Base-by-base conservation (phyloP, 2,888 invertebrate genomes). In the Cyclophora albipunctata region DNA sequence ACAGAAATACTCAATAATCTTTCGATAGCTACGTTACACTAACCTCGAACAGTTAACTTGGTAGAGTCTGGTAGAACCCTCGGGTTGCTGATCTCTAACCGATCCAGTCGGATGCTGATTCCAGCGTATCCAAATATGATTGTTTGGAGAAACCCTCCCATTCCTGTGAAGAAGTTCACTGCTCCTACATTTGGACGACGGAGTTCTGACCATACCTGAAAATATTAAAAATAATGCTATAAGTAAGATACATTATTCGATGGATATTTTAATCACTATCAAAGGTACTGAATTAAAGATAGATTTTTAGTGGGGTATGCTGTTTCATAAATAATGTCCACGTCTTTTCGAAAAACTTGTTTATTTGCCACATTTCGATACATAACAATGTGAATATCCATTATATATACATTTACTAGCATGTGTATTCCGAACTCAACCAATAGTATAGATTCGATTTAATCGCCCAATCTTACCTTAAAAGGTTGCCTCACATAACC, bases 101-200 rank as follows among this genome's bases (percentile, higher is more conserved):
- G 63, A 57, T 90, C 84, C 5, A 90, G 67, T 35, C 85, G 81
- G 53, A 91, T 85, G 52, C 89, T 75, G 34, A 91, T 51, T 1
- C 91, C 91, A 0, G 85, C 91, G 62, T 90, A 91, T 0, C 91
- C 91, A 52, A 90, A 90, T 34, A 90, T 73, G 0, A 91, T 69
- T 0, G 91, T 73, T 55, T 92, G 91, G 4, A 92, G 73, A 59
- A 91, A 90, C 3, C 91, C 91, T 0, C 91, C 91, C 82, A 91
- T 90, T 4, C 91, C 91, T 0, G 91, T 91, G 40, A 90, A 77
- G 69, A 91, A 92, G 64, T 91, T 92, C 0, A 84, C 86, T 0
- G 91, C 91, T 0, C 91, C 91, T 1, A 81, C 64, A 5, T 73
- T 61, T 0, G 90, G 90, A 1, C 88, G 77, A 3, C 83, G 82